These are phyloP conservation scores for Anser brachyrhynchus DNA, from an alignment of 2,113 vertebrate genomes.

Conservation along the genomic window DNA sequence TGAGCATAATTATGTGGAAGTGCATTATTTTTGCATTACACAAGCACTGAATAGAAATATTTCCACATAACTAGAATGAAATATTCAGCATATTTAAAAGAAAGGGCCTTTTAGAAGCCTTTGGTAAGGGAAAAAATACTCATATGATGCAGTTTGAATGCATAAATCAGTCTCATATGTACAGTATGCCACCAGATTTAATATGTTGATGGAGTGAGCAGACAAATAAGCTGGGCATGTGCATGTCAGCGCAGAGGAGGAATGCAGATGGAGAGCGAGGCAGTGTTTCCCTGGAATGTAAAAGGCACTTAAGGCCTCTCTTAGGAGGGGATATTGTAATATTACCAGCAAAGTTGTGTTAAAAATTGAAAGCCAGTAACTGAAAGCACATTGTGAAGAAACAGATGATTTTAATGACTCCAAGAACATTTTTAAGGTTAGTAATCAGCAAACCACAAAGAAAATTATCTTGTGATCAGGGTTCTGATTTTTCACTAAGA, in stretches of 20 bases:
- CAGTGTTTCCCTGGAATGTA: conserved; percentile 35
- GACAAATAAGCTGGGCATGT: neutral
- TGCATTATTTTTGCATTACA: neutral
- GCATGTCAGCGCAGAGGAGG: neutral
- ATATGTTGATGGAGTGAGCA: neutral
- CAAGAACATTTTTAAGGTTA: conserved; percentile 45
- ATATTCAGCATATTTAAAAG: neutral
- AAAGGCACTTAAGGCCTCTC: neutral
- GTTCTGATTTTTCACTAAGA: conserved; percentile 58
- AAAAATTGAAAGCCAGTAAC: conserved; percentile 48
- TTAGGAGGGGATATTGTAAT: conserved; percentile 28
- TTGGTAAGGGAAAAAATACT: conserved; percentile 10
- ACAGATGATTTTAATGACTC: conserved; percentile 41
- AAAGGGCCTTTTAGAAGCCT: neutral
- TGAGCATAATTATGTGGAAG: neutral
- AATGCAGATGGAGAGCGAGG: conserved; percentile 17
- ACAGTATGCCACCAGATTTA: neutral
- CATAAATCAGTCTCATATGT: conserved; percentile 29
- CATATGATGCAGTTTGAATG: neutral
- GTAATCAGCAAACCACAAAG: conserved; percentile 63
- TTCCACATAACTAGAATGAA: neutral
- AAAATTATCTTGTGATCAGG: conserved; percentile 51
- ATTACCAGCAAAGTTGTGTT: conserved; percentile 33
- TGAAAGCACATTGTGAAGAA: conserved; percentile 48
- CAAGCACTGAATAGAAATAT: neutral